phyloP scores from a whole-genome alignment of 2,888 invertebrate genomes.

The Rhingia campestris region DNA sequence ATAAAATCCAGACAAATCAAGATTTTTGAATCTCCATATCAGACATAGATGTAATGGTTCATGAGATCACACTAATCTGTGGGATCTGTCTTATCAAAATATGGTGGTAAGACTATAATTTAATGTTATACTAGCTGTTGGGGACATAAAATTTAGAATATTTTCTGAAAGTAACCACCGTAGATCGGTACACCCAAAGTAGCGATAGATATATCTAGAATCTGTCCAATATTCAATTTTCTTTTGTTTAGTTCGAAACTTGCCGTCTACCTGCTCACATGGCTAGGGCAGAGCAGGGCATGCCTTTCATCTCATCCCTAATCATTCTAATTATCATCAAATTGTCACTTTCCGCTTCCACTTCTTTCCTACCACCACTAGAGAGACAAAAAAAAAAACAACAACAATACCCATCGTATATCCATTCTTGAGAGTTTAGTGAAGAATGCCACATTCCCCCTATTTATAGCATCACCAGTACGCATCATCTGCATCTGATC shows the following conservation, averaged over 20 bases:
- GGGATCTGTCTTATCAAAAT: too few relatives aligned
- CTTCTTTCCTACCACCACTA: not conserved
- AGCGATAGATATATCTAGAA: not conserved
- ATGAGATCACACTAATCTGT: too few relatives aligned
- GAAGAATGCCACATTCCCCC: slow-evolving; percentile 37
- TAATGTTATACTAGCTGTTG: too few relatives aligned
- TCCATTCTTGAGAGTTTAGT: not conserved
- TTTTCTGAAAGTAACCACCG: too few relatives aligned
- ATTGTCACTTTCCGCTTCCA: slow-evolving; percentile 51
- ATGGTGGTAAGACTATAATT: too few relatives aligned
- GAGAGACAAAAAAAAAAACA: not conserved
- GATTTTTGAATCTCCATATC: too few relatives aligned
- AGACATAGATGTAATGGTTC: too few relatives aligned
- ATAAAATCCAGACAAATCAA: too few relatives aligned
- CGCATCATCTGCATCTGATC: slow-evolving; percentile 63
- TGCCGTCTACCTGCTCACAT: slow-evolving; percentile 12
- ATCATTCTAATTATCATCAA: slow-evolving; percentile 41
- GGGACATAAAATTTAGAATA: too few relatives aligned
- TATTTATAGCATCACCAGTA: slow-evolving; percentile 44
- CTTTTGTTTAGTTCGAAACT: not conserved
- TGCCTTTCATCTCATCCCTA: not conserved
- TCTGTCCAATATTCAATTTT: not conserved
- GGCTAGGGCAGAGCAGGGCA: not conserved
- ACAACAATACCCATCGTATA: not conserved
- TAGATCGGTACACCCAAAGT: too few relatives aligned